Evolutionary conservation across 2,113 vertebrate species (phyloP).

Genomic region (Nothocercus julius): DNA sequence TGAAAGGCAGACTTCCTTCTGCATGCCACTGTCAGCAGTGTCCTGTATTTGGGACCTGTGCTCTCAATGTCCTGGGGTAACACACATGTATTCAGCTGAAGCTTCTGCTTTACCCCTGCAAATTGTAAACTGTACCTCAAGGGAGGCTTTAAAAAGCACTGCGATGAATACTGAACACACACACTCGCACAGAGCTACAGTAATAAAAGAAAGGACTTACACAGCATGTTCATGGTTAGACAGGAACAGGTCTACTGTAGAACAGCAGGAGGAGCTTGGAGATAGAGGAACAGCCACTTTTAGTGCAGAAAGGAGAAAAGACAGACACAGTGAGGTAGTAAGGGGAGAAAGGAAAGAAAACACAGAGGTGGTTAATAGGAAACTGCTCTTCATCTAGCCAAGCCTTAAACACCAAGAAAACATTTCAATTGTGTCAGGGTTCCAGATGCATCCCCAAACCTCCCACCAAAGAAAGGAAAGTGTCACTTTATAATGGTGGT

Average conservation of each 20-base stretch:
- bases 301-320: slow-evolving; percentile 63
- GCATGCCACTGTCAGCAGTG: not conserved
- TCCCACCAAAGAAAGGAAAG: not conserved
- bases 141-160: not conserved
- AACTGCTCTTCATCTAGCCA: not conserved
- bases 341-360: slow-evolving; percentile 58
- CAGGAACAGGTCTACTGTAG: slow-evolving; percentile 94
- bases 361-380: slow-evolving; percentile 47
- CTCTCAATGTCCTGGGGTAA: not conserved
- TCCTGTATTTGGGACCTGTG: not conserved
- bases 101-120: not conserved
- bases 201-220: slow-evolving; percentile 78
- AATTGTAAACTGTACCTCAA: not conserved
- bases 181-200: slow-evolving; percentile 15
- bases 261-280: slow-evolving; percentile 94
- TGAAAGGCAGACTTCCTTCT: not conserved
- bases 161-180: not conserved
- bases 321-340: slow-evolving; percentile 63
- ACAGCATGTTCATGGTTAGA: slow-evolving; percentile 82
- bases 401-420: not conserved
- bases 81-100: not conserved
- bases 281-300: slow-evolving; percentile 92
- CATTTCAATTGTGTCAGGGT: not conserved
- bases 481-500: not conserved
- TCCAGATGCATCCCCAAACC: not conserved